A percentile compares a stretch with the other conserved stretches of the same genome.
phyloP scores from a whole-genome alignment of 2,797 vertebrate genomes.

The Natrix natrix region DNA sequence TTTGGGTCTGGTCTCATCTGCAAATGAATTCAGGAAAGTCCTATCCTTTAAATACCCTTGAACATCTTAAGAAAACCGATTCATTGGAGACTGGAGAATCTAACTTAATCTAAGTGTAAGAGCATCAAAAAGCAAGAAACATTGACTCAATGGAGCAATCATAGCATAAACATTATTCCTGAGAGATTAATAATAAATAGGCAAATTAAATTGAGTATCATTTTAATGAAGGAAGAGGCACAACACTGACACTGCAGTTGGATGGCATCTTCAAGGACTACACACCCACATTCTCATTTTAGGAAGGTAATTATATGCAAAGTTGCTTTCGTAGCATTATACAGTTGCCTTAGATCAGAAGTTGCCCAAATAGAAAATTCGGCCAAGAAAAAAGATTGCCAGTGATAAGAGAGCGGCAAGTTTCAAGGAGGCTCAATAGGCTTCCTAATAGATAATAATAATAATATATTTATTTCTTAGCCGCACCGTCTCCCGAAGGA shows the following conservation, averaged over 20 bases:
- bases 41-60: background rate
- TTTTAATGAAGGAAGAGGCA: background rate
- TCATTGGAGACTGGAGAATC: background rate
- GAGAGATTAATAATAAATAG: conserved; percentile 4
- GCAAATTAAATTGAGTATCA: background rate
- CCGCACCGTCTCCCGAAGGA: no score
- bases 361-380: background rate
- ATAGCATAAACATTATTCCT: background rate
- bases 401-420: background rate
- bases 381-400: background rate
- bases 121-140: background rate
- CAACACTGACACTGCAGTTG: background rate
- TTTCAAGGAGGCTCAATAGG: background rate
- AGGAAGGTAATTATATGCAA: conserved; percentile 4
- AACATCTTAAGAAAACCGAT: background rate
- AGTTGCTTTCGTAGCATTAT: background rate
- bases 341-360: background rate
- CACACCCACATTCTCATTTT: conserved; percentile 21
- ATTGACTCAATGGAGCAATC: background rate
- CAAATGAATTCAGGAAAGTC: background rate
- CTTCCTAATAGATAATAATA: background rate
- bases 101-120: background rate
- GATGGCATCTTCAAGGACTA: background rate
- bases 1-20: background rate
- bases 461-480: no score